Evolutionary conservation across 2,113 vertebrate species (phyloP).

Genomic region (Chaetodon auriga): DNA sequence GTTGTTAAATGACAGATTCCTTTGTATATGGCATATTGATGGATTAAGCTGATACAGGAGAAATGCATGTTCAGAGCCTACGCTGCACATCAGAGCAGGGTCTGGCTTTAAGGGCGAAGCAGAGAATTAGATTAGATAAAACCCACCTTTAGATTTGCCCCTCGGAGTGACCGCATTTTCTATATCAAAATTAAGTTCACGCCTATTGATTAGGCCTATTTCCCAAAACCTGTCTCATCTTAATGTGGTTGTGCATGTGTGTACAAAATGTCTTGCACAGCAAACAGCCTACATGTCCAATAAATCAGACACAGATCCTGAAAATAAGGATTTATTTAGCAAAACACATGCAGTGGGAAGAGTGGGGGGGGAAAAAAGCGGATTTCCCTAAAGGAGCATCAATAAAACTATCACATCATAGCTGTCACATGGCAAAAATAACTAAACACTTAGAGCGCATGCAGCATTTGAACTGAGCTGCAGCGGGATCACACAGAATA

Average conservation of each 20-base stretch:
- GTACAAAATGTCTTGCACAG: conserved; percentile 7
- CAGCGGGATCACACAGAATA: conserved; percentile 58
- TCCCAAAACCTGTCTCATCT: not conserved
- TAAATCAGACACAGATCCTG: conserved; percentile 50
- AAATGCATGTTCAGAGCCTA: not conserved
- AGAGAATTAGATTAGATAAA: conserved; percentile 15
- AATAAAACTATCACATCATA: conserved; percentile 63
- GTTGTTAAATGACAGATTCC: not conserved
- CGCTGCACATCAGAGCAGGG: not conserved
- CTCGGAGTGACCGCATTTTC: conserved; percentile 19
- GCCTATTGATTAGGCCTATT: not conserved
- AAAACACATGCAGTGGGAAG: conserved; percentile 39
- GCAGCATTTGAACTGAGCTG: conserved; percentile 46
- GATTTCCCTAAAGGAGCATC: conserved; percentile 70
- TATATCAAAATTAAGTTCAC: conserved; percentile 19
- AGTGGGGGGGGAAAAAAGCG: conserved; percentile 11
- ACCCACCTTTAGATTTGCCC: conserved; percentile 6
- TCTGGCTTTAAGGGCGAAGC: not conserved
- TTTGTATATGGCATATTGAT: not conserved
- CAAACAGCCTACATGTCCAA: conserved; percentile 33
- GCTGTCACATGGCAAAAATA: conserved; percentile 55
- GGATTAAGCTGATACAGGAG: not conserved
- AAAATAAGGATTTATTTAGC: conserved; percentile 63
- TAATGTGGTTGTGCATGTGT: not conserved
- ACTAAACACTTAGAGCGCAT: conserved; percentile 37